Evolutionary conservation across 2,888 invertebrate genomes (phyloP).

Genomic region (Conops quadrifasciatus): DNA sequence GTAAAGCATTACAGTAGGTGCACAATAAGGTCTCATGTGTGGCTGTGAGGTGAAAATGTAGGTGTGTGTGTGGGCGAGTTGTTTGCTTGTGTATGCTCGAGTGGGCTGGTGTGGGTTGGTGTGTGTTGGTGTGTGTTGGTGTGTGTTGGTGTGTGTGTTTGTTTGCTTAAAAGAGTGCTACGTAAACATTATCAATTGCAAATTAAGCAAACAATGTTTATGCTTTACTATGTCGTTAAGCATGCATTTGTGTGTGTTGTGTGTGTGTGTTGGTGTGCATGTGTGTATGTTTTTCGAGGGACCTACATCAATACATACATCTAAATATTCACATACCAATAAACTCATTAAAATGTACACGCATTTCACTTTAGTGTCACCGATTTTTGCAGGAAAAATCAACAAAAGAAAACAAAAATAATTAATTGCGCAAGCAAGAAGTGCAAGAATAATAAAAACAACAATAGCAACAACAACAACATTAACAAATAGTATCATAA

Average conservation of each 20-base stretch:
- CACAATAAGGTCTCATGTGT: too few relatives aligned
- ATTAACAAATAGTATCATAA: constrained; percentile 13
- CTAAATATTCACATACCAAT: too few relatives aligned
- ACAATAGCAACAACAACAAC: constrained; percentile 16
- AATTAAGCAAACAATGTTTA: constrained; percentile 31
- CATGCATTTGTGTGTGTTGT: background rate
- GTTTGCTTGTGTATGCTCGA: background rate
- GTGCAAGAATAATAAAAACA: background rate
- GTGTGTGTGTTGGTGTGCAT: background rate
- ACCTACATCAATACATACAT: too few relatives aligned
- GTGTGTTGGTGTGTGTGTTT: background rate
- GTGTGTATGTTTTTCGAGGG: background rate
- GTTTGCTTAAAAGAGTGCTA: constrained; percentile 8
- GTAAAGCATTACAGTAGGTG: too few relatives aligned
- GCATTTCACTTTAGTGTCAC: background rate
- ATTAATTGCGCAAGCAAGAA: constrained; percentile 8
- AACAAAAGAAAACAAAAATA: constrained; percentile 23
- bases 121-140: background rate
- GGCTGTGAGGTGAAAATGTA: constrained; percentile 5
- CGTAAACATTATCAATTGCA: constrained; percentile 36
- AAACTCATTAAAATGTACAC: background rate
- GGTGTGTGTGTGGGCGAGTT: background rate
- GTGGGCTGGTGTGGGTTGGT: background rate
- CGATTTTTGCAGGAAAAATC: constrained; percentile 20
- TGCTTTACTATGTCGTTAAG: background rate